These are phyloP conservation scores for Conomelus anceps DNA, from an alignment of 2,888 invertebrate species.

Conservation along the genomic window DNA sequence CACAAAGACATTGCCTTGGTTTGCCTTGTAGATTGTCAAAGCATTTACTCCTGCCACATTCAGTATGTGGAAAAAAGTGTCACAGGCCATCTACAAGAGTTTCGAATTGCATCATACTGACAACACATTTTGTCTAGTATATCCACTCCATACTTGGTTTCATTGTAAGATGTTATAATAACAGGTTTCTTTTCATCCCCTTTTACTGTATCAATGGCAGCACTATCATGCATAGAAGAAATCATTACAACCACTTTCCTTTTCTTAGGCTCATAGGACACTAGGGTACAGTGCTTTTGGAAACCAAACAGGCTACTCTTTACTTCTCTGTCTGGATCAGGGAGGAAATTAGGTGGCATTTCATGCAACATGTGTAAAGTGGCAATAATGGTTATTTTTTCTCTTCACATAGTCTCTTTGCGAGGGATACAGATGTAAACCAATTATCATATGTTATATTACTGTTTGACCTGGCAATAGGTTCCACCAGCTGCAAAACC, in stretches of 20 bases:
- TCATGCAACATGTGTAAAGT: background rate
- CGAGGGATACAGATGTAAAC: background rate
- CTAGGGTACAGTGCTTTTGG: constrained; percentile 8
- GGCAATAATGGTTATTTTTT: background rate
- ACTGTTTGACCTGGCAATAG: background rate
- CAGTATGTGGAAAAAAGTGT: constrained; percentile 4
- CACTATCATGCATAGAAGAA: constrained; percentile 6
- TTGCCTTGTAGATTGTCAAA: background rate
- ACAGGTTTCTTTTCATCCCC: constrained; percentile 3
- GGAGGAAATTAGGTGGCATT: background rate
- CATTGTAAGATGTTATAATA: constrained; percentile 13
- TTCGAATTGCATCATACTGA: constrained; percentile 8
- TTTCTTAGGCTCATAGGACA: constrained; percentile 11
- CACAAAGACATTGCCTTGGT: background rate
- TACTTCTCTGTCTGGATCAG: background rate
- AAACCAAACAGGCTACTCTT: constrained; percentile 2
- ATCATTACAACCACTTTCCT: constrained; percentile 9
- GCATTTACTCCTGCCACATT: background rate
- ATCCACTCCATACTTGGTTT: constrained; percentile 15
- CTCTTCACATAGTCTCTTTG: background rate
- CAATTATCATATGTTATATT: constrained; percentile 16
- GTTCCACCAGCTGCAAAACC: background rate
- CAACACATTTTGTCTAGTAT: constrained; percentile 14
- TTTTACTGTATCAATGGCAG: background rate
- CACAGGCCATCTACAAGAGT: background rate